A percentile compares a stretch with the other conserved stretches of the same genome.
phyloP scores from a whole-genome alignment of 2,113 vertebrate species.

The Natator depressus region DNA sequence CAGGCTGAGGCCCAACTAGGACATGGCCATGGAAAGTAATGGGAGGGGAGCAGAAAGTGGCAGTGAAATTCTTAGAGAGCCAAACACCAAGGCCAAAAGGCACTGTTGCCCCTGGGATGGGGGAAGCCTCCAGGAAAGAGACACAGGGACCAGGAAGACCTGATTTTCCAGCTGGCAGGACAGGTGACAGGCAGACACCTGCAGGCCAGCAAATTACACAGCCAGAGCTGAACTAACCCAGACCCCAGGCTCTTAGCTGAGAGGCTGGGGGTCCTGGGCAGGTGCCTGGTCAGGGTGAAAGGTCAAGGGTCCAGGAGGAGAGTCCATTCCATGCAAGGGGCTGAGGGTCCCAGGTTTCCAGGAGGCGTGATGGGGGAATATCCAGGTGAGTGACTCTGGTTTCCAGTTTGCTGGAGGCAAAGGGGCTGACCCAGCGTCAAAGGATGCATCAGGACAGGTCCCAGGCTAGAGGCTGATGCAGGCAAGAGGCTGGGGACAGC shows the following conservation, averaged over 20 bases:
- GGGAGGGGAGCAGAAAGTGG: background rate
- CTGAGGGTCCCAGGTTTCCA: background rate
- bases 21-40: background rate
- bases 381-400: background rate
- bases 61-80: background rate
- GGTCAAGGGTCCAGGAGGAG: background rate
- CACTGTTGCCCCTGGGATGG: background rate
- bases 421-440: background rate
- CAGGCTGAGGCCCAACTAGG: background rate
- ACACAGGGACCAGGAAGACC: background rate
- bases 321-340: background rate
- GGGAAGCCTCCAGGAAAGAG: background rate
- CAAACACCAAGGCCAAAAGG: background rate
- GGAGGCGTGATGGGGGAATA: background rate
- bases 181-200: background rate
- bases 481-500: background rate
- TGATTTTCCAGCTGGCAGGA: background rate
- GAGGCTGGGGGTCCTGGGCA: background rate
- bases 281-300: background rate
- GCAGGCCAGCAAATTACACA: background rate
- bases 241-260: accelerated
- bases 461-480: accelerated
- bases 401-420: background rate
- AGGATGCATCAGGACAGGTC: accelerated
- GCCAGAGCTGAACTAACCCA: background rate